Percentiles rank a stretch among this genome's conserved stretches.
phyloP scores from a whole-genome alignment of 2,113 vertebrate genomes.

The Melanotaenia duboulayi region DNA sequence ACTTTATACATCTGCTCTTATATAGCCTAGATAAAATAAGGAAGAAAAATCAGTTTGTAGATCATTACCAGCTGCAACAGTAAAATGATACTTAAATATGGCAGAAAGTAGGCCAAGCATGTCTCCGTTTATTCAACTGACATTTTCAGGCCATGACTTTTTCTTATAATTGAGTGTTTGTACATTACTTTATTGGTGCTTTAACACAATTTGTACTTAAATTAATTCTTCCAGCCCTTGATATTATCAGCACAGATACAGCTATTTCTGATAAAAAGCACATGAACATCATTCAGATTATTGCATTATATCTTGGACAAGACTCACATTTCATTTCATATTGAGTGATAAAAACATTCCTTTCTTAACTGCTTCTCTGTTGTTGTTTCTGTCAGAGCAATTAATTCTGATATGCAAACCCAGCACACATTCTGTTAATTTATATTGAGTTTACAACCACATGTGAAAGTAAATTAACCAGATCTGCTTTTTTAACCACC shows the following conservation, averaged over 20 bases:
- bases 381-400: background rate
- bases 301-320: conserved; percentile 17
- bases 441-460: conserved; percentile 4
- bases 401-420: background rate
- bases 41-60: background rate
- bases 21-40: background rate
- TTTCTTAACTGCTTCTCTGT: background rate
- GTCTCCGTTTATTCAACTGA: conserved; percentile 5
- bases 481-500: background rate
- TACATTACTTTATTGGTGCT: background rate
- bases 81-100: background rate
- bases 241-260: background rate
- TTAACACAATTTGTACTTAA: background rate
- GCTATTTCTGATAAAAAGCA: conserved; percentile 10
- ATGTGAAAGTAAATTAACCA: background rate
- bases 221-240: conserved; percentile 4
- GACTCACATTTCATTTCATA: conserved; percentile 5
- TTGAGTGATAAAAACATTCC: conserved; percentile 11
- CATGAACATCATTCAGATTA: conserved; percentile 18
- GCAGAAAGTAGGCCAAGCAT: background rate
- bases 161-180: background rate
- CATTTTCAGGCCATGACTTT: conserved; percentile 8
- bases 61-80: background rate
- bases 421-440: conserved; percentile 20
- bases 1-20: no score